Evolutionary conservation across 2,113 vertebrate species (phyloP), one percentile per base, ranked within the genome.

Genomic region (sheep (Ovis aries)): DNA sequence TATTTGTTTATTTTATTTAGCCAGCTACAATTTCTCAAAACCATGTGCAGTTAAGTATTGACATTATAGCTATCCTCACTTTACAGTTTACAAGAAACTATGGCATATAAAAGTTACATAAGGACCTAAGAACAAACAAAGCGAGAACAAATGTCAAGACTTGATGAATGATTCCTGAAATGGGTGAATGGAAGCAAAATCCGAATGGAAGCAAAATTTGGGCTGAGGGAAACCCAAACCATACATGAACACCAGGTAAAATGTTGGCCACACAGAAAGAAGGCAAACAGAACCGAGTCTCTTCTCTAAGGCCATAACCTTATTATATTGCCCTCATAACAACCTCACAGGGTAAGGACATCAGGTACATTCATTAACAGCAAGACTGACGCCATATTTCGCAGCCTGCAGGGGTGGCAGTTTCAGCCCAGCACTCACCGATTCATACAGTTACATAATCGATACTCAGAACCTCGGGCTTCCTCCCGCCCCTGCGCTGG

Each of bases 401-500:
- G 36, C 88, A 45, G 67, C 52, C 21, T 33, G 74, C 25, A 29
- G 33, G 6, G 0, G 82, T 0, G 5, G 40, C 21, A 0, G 4
- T 29, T 3, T 31, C 3, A 0, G 17, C 48, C 36, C 36, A 2
- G 52, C 43, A 88, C 83, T 36, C 27, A 27, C 31, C 2, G 25
- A 33, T 50, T n/a, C 3, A 71, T 12, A 60, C 59, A 71, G 62
- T 95, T 97, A 96, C 33, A 48, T 50, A 88, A 95, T 31, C 23
- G 55, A 55, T 31, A 82, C 11, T 23, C n/a, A 43, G 53, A 25
- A 21, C 6, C 45, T 9, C 4, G 2, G 14, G 16, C 21, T 60
- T 17, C 33, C 62, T 60, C 45, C 16, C 0, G 13, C 53, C 23
- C 53, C 27, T 2, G 43, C 48, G 5, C 4, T 7, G 60, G 13